Evolutionary conservation across 2,113 vertebrate genomes (phyloP).

Genomic region (Anhinga rufa): DNA sequence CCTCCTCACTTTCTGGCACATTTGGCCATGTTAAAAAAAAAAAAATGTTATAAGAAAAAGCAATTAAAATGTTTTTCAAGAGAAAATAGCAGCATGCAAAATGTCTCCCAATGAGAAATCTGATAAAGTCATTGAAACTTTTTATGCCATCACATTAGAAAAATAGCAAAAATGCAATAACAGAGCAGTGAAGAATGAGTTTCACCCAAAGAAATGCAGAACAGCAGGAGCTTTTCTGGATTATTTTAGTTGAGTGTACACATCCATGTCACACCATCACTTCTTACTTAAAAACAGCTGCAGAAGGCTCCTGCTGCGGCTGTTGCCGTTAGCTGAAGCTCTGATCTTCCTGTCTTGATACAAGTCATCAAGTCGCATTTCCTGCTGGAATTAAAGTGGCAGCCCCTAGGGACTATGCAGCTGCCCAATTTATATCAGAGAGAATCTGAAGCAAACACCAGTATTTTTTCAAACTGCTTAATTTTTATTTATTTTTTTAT

Average conservation of each 20-base stretch:
- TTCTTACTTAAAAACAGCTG: constrained; percentile 66
- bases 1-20: neutral
- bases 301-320: constrained; percentile 59
- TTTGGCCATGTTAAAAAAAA: neutral
- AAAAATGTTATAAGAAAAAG: neutral
- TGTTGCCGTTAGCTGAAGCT: constrained; percentile 56
- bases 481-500: neutral
- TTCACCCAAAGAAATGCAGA: constrained; percentile 9
- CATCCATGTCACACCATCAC: constrained; percentile 54
- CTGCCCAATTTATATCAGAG: constrained; percentile 52
- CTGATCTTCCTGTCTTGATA: constrained; percentile 69
- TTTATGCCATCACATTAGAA: neutral
- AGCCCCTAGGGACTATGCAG: constrained; percentile 54
- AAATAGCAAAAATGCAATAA: neutral
- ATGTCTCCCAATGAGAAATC: neutral
- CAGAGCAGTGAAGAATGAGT: neutral
- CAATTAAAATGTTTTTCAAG: neutral
- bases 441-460: neutral
- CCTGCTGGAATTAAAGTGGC: constrained; percentile 63
- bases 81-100: neutral
- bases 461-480: neutral
- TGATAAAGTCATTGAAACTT: neutral
- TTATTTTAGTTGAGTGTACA: constrained; percentile 42
- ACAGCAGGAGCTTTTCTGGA: constrained; percentile 5
- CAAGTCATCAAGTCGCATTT: constrained; percentile 64